These are phyloP conservation scores for Chloebia gouldiae DNA, from an alignment of 2,113 vertebrate genomes.

Conservation along the genomic window DNA sequence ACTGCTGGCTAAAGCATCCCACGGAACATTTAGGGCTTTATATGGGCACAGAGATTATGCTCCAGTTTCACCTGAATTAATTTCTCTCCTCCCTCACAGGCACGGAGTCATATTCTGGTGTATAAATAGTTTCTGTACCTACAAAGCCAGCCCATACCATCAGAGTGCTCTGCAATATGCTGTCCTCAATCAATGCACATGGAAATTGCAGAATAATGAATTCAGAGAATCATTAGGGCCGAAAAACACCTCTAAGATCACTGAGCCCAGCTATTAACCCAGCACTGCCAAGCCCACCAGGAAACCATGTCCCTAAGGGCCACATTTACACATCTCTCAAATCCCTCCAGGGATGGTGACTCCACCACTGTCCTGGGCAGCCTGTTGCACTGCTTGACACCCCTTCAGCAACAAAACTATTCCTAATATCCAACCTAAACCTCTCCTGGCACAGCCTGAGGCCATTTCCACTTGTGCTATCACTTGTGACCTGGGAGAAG, in stretches of 20 bases:
- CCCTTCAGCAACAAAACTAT: neutral
- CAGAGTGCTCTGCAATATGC: neutral
- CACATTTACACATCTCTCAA: neutral
- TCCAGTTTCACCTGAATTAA: neutral
- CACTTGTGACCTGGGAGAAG: neutral
- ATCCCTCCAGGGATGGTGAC: neutral
- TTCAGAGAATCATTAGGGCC: neutral
- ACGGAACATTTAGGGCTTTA: neutral
- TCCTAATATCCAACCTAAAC: neutral
- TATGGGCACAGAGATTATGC: neutral
- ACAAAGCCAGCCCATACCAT: neutral
- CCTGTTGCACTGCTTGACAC: neutral
- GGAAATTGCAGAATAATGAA: neutral
- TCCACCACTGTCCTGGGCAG: neutral
- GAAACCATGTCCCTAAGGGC: accelerated
- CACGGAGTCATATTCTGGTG: neutral
- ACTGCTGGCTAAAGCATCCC: neutral
- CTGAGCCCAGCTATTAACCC: neutral
- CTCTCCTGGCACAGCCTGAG: no score
- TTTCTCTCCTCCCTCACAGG: neutral
- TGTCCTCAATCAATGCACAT: neutral
- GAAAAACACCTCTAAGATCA: neutral
- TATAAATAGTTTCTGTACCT: neutral
- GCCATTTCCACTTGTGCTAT: neutral
- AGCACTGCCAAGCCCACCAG: neutral